Percentiles rank a stretch among this genome's conserved stretches.
Conservation (phyloP, 2,113 vertebrate species). For the Tautogolabrus adspersus region DNA sequence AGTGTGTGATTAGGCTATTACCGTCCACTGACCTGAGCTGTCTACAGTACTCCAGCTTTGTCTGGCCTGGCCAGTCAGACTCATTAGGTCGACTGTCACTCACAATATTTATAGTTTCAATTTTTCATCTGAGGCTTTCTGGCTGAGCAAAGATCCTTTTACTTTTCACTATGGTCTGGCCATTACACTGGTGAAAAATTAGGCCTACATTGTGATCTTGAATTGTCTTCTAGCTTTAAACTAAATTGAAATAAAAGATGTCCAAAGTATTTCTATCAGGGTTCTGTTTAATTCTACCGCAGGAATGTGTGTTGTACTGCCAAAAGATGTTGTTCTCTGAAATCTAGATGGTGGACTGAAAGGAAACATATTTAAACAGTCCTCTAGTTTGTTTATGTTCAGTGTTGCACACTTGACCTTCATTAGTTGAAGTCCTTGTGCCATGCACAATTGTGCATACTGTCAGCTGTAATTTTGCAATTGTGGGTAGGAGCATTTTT, state of each 20-base stretch:
- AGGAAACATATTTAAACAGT: neutral
- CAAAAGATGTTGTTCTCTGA: conserved; percentile 8
- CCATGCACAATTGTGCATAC: neutral
- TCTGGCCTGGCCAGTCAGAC: conserved; percentile 21
- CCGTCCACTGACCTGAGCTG: conserved; percentile 29
- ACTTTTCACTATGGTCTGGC: neutral
- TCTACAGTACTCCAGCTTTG: conserved; percentile 17
- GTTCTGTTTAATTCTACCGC: neutral
- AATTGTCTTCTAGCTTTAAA: neutral
- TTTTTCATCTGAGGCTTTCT: neutral
- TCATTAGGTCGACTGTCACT: conserved; percentile 40
- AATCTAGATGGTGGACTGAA: neutral
- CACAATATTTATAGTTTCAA: conserved; percentile 9
- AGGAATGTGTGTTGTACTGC: conserved; percentile 2
- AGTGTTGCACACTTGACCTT: neutral
- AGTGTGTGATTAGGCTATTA: conserved; percentile 57
- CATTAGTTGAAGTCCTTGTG: neutral
- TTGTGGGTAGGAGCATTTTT: neutral
- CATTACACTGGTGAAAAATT: too few species aligned
- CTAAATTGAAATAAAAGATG: neutral
- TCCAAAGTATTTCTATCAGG: neutral
- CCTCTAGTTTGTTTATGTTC: neutral
- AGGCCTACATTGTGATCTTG: neutral
- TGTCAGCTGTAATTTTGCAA: neutral
- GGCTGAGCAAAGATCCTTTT: neutral